A percentile compares a stretch with the other conserved stretches of the same genome.
These are phyloP conservation scores for Netelia melanura DNA, from an alignment of 2,888 invertebrate species.

Conservation along the genomic window DNA sequence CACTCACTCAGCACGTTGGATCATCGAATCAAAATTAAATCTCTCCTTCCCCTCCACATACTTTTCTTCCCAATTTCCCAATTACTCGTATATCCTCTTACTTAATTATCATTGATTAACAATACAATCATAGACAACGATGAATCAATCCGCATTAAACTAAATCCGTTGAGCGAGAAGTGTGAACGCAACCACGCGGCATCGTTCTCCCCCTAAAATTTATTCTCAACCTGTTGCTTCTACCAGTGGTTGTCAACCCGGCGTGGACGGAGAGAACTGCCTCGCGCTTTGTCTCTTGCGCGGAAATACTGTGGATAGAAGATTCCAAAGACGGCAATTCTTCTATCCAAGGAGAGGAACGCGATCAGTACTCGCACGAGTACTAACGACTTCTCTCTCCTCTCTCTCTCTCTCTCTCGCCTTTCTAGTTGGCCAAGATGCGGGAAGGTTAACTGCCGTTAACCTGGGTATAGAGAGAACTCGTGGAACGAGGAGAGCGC, in stretches of 20 bases:
- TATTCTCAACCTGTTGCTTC: conserved; percentile 65
- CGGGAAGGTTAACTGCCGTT: conserved; percentile 80
- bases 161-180: neutral
- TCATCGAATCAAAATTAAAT: conserved; percentile 52
- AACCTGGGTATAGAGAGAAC: conserved; percentile 74
- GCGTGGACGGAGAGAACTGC: conserved; percentile 1
- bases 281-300: conserved; percentile 48
- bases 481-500: conserved; percentile 66
- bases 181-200: conserved; percentile 18
- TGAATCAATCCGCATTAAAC: neutral
- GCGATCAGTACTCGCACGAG: conserved; percentile 48
- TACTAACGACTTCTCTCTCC: conserved; percentile 19
- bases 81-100: neutral
- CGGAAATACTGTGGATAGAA: conserved; percentile 15
- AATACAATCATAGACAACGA: neutral
- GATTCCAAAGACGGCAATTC: conserved; percentile 30
- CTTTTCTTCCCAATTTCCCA: neutral
- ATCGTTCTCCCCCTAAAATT: conserved; percentile 21
- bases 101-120: conserved; percentile 25
- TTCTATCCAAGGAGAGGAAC: conserved; percentile 17
- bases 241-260: conserved; percentile 35
- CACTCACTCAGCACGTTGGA: conserved; percentile 88
- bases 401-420: conserved; percentile 23
- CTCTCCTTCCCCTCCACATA: conserved; percentile 24
- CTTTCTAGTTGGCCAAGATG: conserved; percentile 64